Evolutionary conservation across 2,797 vertebrate species (phyloP), one percentile per base, ranked within the genome.

Genomic region (Danio tinwini): DNA sequence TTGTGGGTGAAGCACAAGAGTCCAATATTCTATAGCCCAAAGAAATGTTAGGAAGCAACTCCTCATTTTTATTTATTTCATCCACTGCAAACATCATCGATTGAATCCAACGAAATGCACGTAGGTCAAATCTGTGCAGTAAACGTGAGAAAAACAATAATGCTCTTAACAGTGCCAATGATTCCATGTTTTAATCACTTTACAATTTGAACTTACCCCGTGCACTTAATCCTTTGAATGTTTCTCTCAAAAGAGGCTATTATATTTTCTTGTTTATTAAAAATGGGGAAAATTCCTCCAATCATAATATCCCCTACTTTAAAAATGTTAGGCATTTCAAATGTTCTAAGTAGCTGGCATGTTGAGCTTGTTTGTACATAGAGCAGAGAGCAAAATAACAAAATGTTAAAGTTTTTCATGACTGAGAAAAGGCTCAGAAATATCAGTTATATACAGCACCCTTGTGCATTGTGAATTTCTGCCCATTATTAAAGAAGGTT

Each of bases 11-110:
- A n/a, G 91, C 86, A 78, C 93, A 95, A 7, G 93, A 94, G 63
- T 94, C 89, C 58, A 92, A 85, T 47, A 95, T 94, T 71, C 83
- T 89, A 71, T 94, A 94, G 13, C 94, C 94, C 29, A 95, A 87
- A 14, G 90, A 89, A 76, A 94, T 78, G 37, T 94, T 93, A 56
- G 93, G 92, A 39, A 95, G 89, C 19, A 95, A 84, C 65, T 12
- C 45, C n/a, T 77, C 13, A 78, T 91, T 82, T 59, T 84, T 83
- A 86, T 95, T 95, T 58, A 95, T 92, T 88, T 94, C 93, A 56
- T 94, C 90, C 82, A 94, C 89, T 59, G 93, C 88, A 87, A 92
- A 95, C 45, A 91, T 92, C 93, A 94, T 94, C 63, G 90, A 83
- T 83, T 93, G 92, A 2, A 89, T 90, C 93, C 93, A 94, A 13